A percentile compares a stretch with the other conserved stretches of the same genome.
phyloP scores from a whole-genome alignment of 2,113 vertebrate genomes.

The Shinisaurus crocodilurus region DNA sequence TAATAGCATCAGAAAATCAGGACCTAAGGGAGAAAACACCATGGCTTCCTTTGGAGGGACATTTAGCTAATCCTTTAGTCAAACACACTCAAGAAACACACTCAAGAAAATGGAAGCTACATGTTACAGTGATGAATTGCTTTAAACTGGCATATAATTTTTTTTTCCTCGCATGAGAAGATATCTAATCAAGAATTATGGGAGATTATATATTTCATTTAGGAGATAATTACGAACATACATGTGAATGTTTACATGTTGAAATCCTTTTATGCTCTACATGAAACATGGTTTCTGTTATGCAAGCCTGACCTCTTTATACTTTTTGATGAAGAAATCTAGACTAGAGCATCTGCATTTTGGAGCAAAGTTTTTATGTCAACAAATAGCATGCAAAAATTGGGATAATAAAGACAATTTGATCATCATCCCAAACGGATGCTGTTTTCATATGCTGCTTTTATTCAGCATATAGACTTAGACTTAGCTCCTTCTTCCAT shows the following conservation, averaged over 20 bases:
- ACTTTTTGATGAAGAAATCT: slow-evolving; percentile 11
- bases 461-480: slow-evolving; percentile 19
- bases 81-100: slow-evolving; percentile 61
- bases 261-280: neutral
- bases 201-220: slow-evolving; percentile 16
- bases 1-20: slow-evolving; percentile 44
- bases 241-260: neutral
- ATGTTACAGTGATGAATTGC: slow-evolving; percentile 44
- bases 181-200: neutral
- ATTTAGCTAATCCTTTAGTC: slow-evolving; percentile 66
- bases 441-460: slow-evolving; percentile 48
- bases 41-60: slow-evolving; percentile 54
- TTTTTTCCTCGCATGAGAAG: slow-evolving; percentile 26
- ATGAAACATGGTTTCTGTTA: slow-evolving; percentile 3
- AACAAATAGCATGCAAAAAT: neutral
- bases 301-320: neutral
- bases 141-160: slow-evolving; percentile 48
- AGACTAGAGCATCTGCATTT: neutral
- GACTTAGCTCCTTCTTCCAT: slow-evolving; percentile 7
- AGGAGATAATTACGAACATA: slow-evolving; percentile 11
- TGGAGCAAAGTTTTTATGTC: slow-evolving; percentile 39
- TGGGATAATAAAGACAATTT: neutral
- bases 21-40: slow-evolving; percentile 31
- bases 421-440: neutral
- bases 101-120: slow-evolving; percentile 62